Base-by-base conservation (phyloP, 2,113 vertebrate genomes). In the Sander vitreus region DNA sequence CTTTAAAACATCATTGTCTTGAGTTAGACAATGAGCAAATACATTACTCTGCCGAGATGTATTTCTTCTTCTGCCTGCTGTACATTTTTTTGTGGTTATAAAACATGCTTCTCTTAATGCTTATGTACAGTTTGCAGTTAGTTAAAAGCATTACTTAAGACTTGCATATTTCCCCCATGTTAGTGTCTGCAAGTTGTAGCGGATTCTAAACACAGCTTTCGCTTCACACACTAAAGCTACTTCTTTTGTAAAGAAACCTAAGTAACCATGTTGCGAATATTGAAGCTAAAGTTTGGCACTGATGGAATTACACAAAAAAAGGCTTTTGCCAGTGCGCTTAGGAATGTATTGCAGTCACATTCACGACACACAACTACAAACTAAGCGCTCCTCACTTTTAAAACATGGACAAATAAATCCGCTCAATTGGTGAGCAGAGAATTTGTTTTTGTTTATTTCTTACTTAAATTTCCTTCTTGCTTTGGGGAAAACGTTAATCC, bases 401-500 rank as follows among this genome's bases (percentile, higher is more conserved):
- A 88, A 78, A 72, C 48, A 47, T 15, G 3, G 18, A 67, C 36
- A 78, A 81, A 77, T 65, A 68, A 82, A 64, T 78, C 72, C 33
- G 57, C 64, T 67, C 79, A 81, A 80, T 15, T 75, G 55, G 33
- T 73, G 60, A 83, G 62, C 72, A 50, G 65, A 76, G 53, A 76
- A 72, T 43, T 12, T 47, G 21, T 68, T 78, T 81, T 64, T 83
- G 62, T 88, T 80, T 83, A 65, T 84, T 83, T 84, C 68, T 76
- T 66, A 83, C 87, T 84, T 63, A 48, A 73, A 77, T 80, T 68
- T 57, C 51, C 45, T 43, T 15, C 50, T 64, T 80, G 53, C 50
- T 76, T 8, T 45, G 62, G 48, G 39, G 13, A 51, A 33, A 60
- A 67, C 21, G 50, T 80, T 88, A 91, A 91, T 91, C 84, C 81